Evolutionary conservation across 2,113 vertebrate genomes (phyloP).

Genomic region (Odocoileus virginianus): DNA sequence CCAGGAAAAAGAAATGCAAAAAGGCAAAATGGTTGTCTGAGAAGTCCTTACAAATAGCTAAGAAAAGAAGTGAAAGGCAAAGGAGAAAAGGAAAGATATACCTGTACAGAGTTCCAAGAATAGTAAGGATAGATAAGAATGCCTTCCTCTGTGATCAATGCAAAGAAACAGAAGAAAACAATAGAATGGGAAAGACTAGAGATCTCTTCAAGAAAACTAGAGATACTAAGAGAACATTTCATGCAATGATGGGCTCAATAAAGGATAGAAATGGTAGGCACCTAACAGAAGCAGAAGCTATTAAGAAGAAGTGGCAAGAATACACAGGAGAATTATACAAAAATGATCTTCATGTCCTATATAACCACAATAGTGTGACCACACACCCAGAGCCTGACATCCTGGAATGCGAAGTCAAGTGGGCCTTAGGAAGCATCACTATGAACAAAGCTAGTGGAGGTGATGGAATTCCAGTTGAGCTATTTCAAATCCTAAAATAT

Average conservation of each 20-base stretch:
- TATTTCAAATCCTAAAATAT: background rate
- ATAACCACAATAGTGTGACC: background rate
- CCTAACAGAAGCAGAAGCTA: background rate
- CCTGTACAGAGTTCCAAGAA: background rate
- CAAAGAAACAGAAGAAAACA: background rate
- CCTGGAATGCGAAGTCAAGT: background rate
- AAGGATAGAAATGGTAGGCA: background rate
- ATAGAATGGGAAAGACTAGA: background rate
- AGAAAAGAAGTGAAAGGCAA: background rate
- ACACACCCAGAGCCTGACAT: background rate
- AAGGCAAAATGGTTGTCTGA: background rate
- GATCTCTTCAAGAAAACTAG: background rate
- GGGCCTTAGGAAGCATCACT: background rate
- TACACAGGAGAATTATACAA: background rate
- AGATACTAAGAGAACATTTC: background rate
- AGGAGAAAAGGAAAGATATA: background rate
- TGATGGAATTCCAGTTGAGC: background rate
- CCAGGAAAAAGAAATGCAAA: background rate
- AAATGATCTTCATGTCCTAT: background rate
- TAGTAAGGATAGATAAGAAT: background rate
- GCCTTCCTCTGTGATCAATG: background rate
- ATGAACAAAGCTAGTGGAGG: background rate
- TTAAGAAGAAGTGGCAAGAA: background rate
- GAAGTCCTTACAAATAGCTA: background rate
- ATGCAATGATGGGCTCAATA: background rate